Conservation (phyloP, 2,113 vertebrate genomes). For the Apaloderma vittatum region DNA sequence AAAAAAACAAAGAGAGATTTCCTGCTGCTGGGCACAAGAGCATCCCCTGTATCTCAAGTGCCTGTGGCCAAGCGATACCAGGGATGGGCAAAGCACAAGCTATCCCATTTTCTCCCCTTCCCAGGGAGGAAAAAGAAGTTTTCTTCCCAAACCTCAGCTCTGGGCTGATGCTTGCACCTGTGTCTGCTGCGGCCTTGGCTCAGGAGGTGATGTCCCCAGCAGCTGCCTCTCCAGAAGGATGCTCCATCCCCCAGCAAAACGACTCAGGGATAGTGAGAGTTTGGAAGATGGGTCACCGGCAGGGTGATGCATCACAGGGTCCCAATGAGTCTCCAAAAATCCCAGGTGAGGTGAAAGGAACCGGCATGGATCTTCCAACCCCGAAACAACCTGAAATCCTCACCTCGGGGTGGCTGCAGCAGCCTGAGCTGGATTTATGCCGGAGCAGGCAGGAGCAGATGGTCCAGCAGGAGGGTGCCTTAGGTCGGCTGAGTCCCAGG, state of each 20-base stretch:
- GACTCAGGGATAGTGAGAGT: fast-evolving
- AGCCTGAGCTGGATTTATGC: background rate
- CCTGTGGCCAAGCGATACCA: fast-evolving
- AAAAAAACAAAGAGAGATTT: background rate
- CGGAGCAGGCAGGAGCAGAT: background rate
- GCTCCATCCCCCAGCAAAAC: background rate
- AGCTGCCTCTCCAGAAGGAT: background rate
- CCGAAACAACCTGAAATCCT: fast-evolving
- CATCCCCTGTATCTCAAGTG: fast-evolving
- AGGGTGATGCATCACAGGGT: fast-evolving
- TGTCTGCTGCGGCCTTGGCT: background rate
- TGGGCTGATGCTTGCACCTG: background rate
- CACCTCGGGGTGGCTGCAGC: background rate
- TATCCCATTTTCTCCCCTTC: background rate
- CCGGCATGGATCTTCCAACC: background rate
- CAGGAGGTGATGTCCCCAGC: background rate
- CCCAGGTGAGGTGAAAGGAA: background rate
- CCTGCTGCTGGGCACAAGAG: background rate
- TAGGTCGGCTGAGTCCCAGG: background rate
- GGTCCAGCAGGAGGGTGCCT: background rate
- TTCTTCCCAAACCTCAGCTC: background rate
- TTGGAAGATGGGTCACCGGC: background rate
- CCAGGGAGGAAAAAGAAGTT: background rate
- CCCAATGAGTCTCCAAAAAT: background rate
- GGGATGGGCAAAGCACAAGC: background rate